These are phyloP conservation scores for Melanotaenia duboulayi DNA, from an alignment of 2,113 vertebrate species.

Conservation along the genomic window DNA sequence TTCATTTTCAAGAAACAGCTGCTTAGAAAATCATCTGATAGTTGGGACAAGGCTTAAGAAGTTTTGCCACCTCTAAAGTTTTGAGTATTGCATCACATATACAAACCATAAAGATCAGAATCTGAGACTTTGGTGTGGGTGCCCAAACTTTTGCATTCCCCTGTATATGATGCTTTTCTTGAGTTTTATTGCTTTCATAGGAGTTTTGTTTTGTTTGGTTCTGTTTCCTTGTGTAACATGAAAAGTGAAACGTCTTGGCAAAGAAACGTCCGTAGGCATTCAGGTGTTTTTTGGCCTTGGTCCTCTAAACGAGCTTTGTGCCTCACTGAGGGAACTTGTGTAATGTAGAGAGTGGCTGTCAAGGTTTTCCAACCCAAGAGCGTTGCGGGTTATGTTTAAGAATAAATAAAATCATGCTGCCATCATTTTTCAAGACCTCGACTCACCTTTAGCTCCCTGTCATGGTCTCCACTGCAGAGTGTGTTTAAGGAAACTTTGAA, in stretches of 20 bases:
- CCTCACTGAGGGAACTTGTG: neutral
- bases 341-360: neutral
- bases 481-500: conserved; percentile 99
- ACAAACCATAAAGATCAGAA: neutral
- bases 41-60: neutral
- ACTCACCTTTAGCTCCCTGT: conserved; percentile 83
- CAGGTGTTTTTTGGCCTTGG: conserved; percentile 5
- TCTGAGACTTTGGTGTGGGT: neutral
- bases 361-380: neutral
- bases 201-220: no score
- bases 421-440: neutral
- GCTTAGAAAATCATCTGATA: neutral
- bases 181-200: neutral
- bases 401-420: conserved; percentile 7
- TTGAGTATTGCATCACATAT: neutral
- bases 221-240: neutral
- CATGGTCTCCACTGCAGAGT: conserved; percentile 94
- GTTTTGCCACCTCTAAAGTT: neutral
- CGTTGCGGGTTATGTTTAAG: neutral
- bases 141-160: neutral
- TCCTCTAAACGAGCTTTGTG: conserved; percentile 6
- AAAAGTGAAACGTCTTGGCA: neutral
- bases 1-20: neutral
- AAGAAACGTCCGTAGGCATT: conserved; percentile 14
- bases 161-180: neutral